Evolutionary conservation across 2,113 vertebrate species (phyloP).

Genomic region (zebrafish (Danio rerio)): GRCz12tu NC_133183.1:50033001-50033500

Average conservation of each 20-base stretch:
- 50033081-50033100: slow-evolving; percentile 81
- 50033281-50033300: too few species aligned
- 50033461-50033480: too few species aligned
- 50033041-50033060: background rate
- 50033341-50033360: too few species aligned
- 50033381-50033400: too few species aligned
- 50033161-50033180: slow-evolving; percentile 69
- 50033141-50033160: slow-evolving; percentile 75
- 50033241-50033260: slow-evolving; percentile 7
- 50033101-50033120: slow-evolving; percentile 84
- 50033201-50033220: slow-evolving; percentile 85
- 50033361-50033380: too few species aligned
- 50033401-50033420: too few species aligned
- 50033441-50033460: too few species aligned
- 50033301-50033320: too few species aligned
- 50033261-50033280: too few species aligned
- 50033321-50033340: too few species aligned
- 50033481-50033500: too few species aligned
- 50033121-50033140: slow-evolving; percentile 88
- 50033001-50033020: background rate
- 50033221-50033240: slow-evolving; percentile 80
- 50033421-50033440: too few species aligned
- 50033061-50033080: slow-evolving; percentile 35
- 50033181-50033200: slow-evolving; percentile 87
- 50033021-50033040: background rate